These are phyloP conservation scores for Ia io DNA, from an alignment of 2,113 vertebrate species.

Conservation along the genomic window DNA sequence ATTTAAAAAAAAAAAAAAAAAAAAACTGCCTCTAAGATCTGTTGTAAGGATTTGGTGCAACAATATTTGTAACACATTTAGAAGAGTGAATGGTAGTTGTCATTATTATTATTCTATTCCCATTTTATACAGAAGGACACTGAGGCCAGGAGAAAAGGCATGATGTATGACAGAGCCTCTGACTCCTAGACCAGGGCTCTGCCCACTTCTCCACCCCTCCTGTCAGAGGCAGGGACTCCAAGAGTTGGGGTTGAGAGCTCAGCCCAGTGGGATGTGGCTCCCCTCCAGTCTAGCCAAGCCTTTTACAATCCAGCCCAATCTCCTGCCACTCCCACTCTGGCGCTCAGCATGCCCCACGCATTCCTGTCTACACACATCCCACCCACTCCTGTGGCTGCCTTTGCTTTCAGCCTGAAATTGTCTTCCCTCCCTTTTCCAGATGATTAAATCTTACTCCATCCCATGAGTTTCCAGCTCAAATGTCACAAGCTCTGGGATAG, in stretches of 20 bases:
- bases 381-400: background rate
- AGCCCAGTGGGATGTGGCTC: background rate
- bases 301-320: background rate
- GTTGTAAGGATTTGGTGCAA: background rate
- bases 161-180: background rate
- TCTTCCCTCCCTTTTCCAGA: background rate
- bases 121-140: background rate
- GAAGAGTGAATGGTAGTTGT: background rate
- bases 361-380: background rate
- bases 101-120: background rate
- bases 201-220: background rate
- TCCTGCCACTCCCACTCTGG: background rate
- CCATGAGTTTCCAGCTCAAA: background rate
- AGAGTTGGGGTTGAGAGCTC: background rate
- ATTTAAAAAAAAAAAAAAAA: no score
- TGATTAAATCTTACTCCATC: background rate
- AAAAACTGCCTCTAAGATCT: background rate
- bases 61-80: background rate
- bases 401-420: background rate
- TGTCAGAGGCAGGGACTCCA: background rate
- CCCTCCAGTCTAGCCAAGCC: background rate
- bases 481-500: background rate
- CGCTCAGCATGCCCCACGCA: fast-evolving
- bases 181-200: background rate
- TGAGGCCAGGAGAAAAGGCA: background rate